Conservation (phyloP, 2,113 vertebrate species). For the Dryoscopus gambensis region DNA sequence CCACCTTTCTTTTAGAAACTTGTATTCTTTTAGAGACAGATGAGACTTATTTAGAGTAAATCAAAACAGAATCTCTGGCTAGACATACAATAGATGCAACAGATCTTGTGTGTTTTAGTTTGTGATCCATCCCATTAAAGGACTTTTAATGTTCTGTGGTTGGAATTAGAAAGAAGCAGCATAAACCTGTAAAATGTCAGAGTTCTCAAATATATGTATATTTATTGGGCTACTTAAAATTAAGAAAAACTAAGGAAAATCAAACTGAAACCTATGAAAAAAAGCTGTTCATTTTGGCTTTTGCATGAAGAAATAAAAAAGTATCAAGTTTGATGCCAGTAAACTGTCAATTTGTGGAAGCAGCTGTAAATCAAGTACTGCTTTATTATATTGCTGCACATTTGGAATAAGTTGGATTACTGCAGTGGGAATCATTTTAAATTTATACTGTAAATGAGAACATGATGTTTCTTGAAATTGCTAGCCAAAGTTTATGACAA, state of each 20-base stretch:
- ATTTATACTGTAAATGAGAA: background rate
- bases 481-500: background rate
- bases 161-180: background rate
- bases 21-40: background rate
- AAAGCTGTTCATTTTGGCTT: background rate
- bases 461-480: background rate
- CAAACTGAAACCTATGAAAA: background rate
- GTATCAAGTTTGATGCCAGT: background rate
- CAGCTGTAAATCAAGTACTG: background rate
- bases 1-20: background rate
- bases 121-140: background rate
- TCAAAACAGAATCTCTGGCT: background rate
- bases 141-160: background rate
- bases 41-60: background rate
- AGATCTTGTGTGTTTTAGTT: background rate
- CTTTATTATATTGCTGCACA: background rate
- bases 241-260: background rate
- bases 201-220: background rate
- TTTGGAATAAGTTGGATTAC: background rate
- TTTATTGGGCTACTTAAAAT: background rate
- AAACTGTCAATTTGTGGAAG: background rate
- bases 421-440: background rate
- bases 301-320: background rate
- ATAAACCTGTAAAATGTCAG: background rate
- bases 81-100: background rate